These are phyloP conservation scores for Ichneumon xanthorius DNA, from an alignment of 2,888 invertebrate species.

Conservation along the genomic window DNA sequence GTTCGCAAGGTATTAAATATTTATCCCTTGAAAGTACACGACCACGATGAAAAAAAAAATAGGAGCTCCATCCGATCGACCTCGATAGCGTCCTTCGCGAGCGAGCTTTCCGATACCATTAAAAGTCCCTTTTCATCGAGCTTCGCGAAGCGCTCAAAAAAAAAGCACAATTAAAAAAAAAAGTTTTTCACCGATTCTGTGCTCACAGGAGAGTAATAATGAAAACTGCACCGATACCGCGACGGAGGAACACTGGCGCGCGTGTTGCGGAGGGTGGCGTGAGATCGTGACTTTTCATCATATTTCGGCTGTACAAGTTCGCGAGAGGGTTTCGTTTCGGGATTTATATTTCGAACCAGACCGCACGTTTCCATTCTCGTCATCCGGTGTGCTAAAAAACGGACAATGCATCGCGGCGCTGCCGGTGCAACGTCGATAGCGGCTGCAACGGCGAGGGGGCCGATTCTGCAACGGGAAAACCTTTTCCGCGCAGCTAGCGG, in stretches of 20 bases:
- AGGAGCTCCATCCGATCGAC: background rate
- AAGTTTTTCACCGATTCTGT: conserved; percentile 16
- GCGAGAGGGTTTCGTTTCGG: conserved; percentile 58
- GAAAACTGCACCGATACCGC: conserved; percentile 1
- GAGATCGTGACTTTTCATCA: conserved; percentile 57
- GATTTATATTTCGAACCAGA: conserved; percentile 68
- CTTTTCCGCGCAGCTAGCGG: conserved; percentile 11
- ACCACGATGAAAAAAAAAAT: conserved; percentile 12
- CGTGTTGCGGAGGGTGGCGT: background rate
- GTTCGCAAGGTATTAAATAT: conserved; percentile 45
- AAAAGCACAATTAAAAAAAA: background rate
- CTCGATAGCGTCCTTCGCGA: background rate
- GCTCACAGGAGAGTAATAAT: conserved; percentile 8
- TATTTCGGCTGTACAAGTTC: conserved; percentile 23
- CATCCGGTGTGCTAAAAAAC: conserved; percentile 63
- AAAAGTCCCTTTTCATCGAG: conserved; percentile 4
- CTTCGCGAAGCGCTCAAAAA: background rate
- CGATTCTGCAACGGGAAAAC: conserved; percentile 43
- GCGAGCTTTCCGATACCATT: background rate
- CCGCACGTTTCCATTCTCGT: conserved; percentile 65
- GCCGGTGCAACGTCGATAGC: conserved; percentile 51
- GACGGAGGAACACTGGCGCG: background rate
- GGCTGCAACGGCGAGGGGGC: background rate
- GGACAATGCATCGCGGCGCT: conserved; percentile 50
- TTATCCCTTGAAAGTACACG: conserved; percentile 20